Evolutionary conservation across 2,888 invertebrate genomes (phyloP), one percentile per base, ranked within the genome.

Genomic region (Napeogenes sylphis): DNA sequence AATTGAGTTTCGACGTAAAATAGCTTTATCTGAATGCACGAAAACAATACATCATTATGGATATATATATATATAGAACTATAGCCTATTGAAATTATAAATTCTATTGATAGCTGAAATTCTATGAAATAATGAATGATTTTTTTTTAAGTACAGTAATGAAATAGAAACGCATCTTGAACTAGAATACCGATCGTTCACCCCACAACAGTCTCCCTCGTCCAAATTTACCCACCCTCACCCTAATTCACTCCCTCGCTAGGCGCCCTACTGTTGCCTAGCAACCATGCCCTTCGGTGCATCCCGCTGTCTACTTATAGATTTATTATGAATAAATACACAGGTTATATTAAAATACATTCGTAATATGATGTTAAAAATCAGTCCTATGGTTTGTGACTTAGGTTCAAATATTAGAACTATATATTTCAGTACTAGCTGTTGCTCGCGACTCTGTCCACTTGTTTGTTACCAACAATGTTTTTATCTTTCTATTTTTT

Each of bases 171-270:
- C 70, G 70, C 66, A 68, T 68, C 71, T 42, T 42, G 70, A 73
- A 80, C 60, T 62, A 56, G 57, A 59, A 75, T 77, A 21, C 21
- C 76, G 89, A 86, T 82, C 86, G 74, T 90, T 90, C 87, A 90
- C 89, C 90, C 88, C 82, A 79, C 82, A 80, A 21, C 21, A 83
- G 84, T 82, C 85, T 84, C 87, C 87, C 75, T 74, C 21, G 21
- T 21, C 79, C 81, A 76, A 76, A 84, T 87, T 87, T 87, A 87
- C 80, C 82, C 85, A 81, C 87, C 87, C 87, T 85, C 86, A 78
- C 82, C 83, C 83, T 84, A 85, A 83, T 84, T 84, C 79, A 81
- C 81, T 82, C 86, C 84, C 83, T 84, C 77, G 76, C 78, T 76
- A 81, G 65, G 61, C 77, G 79, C 85, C 83, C 84, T 74, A 75